Conservation (phyloP, 2,113 vertebrate species). For the Rhadina sibilatrix region DNA sequence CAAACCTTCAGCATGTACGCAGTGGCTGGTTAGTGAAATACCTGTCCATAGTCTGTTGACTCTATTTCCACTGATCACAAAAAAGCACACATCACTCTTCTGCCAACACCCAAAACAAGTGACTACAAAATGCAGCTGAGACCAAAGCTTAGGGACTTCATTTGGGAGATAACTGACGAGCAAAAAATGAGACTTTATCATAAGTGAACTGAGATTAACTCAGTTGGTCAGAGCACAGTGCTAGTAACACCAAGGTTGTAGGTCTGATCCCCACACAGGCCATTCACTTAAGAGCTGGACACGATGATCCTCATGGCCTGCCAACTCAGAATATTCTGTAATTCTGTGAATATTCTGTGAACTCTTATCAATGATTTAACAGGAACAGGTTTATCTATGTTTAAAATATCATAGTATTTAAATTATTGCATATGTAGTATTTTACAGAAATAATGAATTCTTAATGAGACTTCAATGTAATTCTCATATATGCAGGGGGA, state of each 20-base stretch:
- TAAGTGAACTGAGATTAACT: background rate
- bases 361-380: background rate
- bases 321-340: background rate
- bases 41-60: background rate
- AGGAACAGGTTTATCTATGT: background rate
- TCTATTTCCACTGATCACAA: background rate
- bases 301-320: rapidly evolving
- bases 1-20: background rate
- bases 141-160: background rate
- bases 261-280: background rate
- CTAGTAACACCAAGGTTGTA: background rate
- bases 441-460: background rate
- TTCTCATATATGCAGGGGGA: background rate
- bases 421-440: background rate
- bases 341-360: background rate
- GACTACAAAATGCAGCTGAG: background rate
- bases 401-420: background rate
- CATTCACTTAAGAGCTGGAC: background rate
- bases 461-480: background rate
- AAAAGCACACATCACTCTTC: background rate
- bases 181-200: background rate
- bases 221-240: background rate
- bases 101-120: background rate
- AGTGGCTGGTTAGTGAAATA: background rate
- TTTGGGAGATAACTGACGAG: background rate